Evolutionary conservation across 2,888 invertebrate species (phyloP), one percentile per base, ranked within the genome.

Genomic region (Hemistola chrysoprasaria): DNA sequence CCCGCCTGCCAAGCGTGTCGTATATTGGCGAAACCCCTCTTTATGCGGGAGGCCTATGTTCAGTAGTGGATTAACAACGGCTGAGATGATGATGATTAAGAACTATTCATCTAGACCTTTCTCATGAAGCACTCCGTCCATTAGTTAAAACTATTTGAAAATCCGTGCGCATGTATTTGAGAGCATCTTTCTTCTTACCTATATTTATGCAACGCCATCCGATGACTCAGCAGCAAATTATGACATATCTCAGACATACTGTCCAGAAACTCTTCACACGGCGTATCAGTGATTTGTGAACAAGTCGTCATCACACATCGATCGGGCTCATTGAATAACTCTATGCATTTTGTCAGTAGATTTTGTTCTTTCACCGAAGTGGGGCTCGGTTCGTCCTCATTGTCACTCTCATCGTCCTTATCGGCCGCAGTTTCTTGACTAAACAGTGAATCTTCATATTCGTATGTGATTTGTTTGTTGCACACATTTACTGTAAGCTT

Each of bases 141-240:
- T n/a, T n/a, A n/a, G n/a, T n/a, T n/a, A n/a, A n/a, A n/a, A n/a
- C n/a, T n/a, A n/a, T n/a, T n/a, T n/a, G n/a, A n/a, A n/a, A n/a
- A n/a, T n/a, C n/a, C n/a, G n/a, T n/a, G n/a, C n/a, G n/a, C n/a
- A n/a, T n/a, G n/a, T n/a, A n/a, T n/a, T n/a, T n/a, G n/a, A n/a
- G n/a, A n/a, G n/a, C n/a, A n/a, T n/a, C n/a, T n/a, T n/a, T n/a
- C n/a, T n/a, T n/a, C 65, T 53, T 74, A 95, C 95, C 95, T 94
- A 81, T 95, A 95, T 68, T 95, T 95, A 71, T 96, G 95, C 54
- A 97, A 91, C 0, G 96, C 94, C 71, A 94, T 90, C 70, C 93
- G 93, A 69, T 95, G 94, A 57, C 95, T 94, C 53, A 95, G 90
- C 69, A 97, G 84, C 32, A 97, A 84, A 78, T 95, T 94, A 78